phyloP scores from a whole-genome alignment of 2,888 invertebrate species.

The Microdon myrmicae region DNA sequence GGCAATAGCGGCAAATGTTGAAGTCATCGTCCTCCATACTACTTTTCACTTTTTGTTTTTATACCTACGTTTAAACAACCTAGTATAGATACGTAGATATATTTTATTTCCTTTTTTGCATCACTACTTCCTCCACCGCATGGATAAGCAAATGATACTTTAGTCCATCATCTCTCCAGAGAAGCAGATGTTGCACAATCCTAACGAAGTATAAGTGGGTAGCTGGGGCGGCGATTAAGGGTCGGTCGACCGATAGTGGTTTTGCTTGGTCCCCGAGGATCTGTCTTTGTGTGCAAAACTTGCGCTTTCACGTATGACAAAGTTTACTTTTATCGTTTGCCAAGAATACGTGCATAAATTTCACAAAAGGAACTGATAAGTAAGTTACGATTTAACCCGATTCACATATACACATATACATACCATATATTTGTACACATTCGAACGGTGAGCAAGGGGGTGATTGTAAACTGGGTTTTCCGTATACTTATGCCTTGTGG shows the following conservation, averaged over 20 bases:
- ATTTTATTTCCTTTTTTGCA: too few species aligned
- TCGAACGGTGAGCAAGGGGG: too few species aligned
- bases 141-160: slow-evolving; percentile 51
- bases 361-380: slow-evolving; percentile 52
- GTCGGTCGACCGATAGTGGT: too few species aligned
- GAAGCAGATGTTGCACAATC: slow-evolving; percentile 36
- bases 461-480: slow-evolving; percentile 5
- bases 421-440: too few species aligned
- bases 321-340: slow-evolving; percentile 52
- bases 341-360: slow-evolving; percentile 52
- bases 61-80: too few species aligned
- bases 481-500: slow-evolving; percentile 35
- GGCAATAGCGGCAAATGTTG: slow-evolving; percentile 21
- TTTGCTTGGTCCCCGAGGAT: too few species aligned
- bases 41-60: slow-evolving; percentile 3
- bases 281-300: slow-evolving; percentile 20
- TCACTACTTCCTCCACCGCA: slow-evolving; percentile 27
- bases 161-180: slow-evolving; percentile 21
- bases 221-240: slow-evolving; percentile 8
- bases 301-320: slow-evolving; percentile 52
- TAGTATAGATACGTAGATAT: too few species aligned
- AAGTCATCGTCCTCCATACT: slow-evolving; percentile 36
- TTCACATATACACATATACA: slow-evolving; percentile 6
- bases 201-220: too few species aligned
- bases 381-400: slow-evolving; percentile 50